A percentile compares a stretch with the other conserved stretches of the same genome.
phyloP scores from a whole-genome alignment of 2,888 invertebrate genomes.

The Drosophila melanosoma region DNA sequence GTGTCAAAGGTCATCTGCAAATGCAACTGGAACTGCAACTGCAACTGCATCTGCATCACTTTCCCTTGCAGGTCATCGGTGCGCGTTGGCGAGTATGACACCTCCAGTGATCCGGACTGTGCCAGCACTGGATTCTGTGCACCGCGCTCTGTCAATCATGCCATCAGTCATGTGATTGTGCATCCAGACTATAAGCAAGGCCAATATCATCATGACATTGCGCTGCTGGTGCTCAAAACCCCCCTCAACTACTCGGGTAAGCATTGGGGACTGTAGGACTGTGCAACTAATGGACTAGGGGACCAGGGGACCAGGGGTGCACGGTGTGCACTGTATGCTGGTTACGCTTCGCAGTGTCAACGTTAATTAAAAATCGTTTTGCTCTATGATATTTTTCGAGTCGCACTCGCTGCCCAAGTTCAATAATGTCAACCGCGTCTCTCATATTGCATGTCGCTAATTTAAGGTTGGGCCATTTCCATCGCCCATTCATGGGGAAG shows the following conservation, averaged over 20 bases:
- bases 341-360: conserved; percentile 63
- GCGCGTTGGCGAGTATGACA: conserved; percentile 91
- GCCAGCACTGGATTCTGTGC: conserved; percentile 90
- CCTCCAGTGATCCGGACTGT: conserved; percentile 90
- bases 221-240: conserved; percentile 89
- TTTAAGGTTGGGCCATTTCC: conserved; percentile 49
- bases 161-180: conserved; percentile 90
- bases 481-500: not conserved
- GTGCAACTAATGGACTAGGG: not conserved
- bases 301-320: not conserved
- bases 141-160: conserved; percentile 89
- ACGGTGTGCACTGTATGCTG: not conserved
- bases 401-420: conserved; percentile 59
- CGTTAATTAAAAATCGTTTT: conserved; percentile 80
- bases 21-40: conserved; percentile 2
- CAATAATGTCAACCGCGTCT: conserved; percentile 61
- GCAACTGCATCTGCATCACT: conserved; percentile 15
- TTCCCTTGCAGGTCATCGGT: conserved; percentile 87
- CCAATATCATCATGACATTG: conserved; percentile 90
- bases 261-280: conserved; percentile 33
- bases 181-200: conserved; percentile 90
- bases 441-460: conserved; percentile 66
- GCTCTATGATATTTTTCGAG: conserved; percentile 50
- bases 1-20: conserved; percentile 14
- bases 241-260: conserved; percentile 89